Base-by-base conservation (phyloP, 2,888 invertebrate species). In the Cheilosia pagana region DNA sequence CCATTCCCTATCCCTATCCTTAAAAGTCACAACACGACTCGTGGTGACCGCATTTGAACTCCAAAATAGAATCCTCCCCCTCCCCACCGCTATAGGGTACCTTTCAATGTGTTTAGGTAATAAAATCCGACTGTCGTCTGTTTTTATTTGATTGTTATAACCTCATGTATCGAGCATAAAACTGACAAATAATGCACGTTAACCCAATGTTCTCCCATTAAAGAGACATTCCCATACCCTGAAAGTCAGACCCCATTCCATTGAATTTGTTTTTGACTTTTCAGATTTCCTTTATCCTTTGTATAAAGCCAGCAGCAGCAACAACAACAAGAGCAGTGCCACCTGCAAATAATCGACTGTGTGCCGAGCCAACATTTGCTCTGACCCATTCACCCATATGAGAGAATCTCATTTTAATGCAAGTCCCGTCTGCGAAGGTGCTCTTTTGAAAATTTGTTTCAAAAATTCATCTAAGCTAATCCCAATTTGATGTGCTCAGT, bases 71-170 rank as follows among this genome's bases (percentile, higher is more conserved):
- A 19, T 39, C 23, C 19, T 28, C 8, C 28, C 7, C 28, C 28
- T 1, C 28, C 8, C 28, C 28, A 28, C 39, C 43, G n/a, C 68
- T 19, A 48, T 59, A 43, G 12, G 16, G 41, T 68, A 31, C 7
- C 45, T 53, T 59, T n/a, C 43, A 25, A 10, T 31, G 48, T 48
- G 10, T 52, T 28, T n/a, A 45, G 41, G 28, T 62, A 41, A 60
- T 85, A 76, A 85, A 85, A 81, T 50, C 55, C 76, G 31, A 79
- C 55, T 75, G 65, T 71, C 74, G 41, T 65, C 43, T n/a, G 43
- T 41, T 81, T 81, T 85, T 60, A 85, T 85, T 85, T 81, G 85
- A 85, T 76, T 76, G 85, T 81, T 85, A 85, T 85, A 62, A 60
- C 79, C 75, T 62, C 79, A 75, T 81, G 53, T 62, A 71, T 57